phyloP scores from a whole-genome alignment of 2,888 invertebrate genomes.

The Nymphalis urticae region DNA sequence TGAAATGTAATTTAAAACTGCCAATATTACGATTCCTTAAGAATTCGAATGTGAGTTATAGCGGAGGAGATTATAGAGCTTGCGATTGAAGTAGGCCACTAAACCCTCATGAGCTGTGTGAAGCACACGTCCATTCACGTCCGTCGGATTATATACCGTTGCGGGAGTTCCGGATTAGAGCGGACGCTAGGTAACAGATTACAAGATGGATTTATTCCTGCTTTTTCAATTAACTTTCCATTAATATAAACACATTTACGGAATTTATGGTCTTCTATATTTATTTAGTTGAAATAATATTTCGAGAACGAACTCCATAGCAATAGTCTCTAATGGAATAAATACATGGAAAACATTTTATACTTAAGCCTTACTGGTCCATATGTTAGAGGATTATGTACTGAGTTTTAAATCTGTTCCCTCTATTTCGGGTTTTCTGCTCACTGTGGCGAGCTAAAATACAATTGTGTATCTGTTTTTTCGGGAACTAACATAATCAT shows the following conservation, averaged over 20 bases:
- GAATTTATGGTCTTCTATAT: neutral
- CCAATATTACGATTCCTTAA: neutral
- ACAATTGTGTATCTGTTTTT: no score
- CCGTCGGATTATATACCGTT: slow-evolving; percentile 34
- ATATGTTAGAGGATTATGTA: slow-evolving; percentile 4
- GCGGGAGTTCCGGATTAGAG: slow-evolving; percentile 28
- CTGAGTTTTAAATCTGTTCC: neutral
- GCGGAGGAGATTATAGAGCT: slow-evolving; percentile 17
- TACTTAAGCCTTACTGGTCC: neutral
- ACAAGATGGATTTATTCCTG: slow-evolving; percentile 14
- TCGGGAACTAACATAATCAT: no score
- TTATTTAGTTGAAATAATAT: neutral
- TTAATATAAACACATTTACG: neutral
- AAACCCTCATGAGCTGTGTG: slow-evolving; percentile 30
- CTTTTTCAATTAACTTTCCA: slow-evolving; percentile 26
- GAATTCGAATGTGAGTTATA: slow-evolving; percentile 12
- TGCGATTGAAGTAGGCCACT: slow-evolving; percentile 33
- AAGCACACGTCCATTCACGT: slow-evolving; percentile 36
- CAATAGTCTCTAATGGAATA: no score
- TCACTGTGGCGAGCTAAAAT: no score
- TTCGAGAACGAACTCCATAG: no score
- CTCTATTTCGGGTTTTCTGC: no score
- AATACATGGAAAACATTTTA: neutral
- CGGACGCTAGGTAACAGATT: slow-evolving; percentile 23
- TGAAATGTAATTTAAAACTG: neutral